phyloP scores from a whole-genome alignment of 2,888 invertebrate species.

The Cremastinae sp. region DNA sequence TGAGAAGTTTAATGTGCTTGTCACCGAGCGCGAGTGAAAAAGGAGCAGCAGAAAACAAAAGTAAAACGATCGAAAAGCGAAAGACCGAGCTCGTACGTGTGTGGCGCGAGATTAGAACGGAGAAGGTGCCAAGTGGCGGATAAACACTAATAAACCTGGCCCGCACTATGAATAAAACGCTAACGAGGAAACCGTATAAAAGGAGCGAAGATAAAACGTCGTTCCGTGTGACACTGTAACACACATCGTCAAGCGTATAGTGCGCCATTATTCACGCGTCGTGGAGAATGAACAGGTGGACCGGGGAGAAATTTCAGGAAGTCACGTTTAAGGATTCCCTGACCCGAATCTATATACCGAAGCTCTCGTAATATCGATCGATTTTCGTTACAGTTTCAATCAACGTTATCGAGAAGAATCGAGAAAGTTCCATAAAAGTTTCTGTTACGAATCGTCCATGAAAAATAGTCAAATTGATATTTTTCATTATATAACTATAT shows the following conservation, averaged over 20 bases:
- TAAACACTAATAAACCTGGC: slow-evolving; percentile 75
- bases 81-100: slow-evolving; percentile 24
- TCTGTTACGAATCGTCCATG: too few species aligned
- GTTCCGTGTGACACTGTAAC: slow-evolving; percentile 49
- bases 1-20: slow-evolving; percentile 22
- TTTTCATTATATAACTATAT: too few species aligned
- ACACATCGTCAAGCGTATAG: not conserved
- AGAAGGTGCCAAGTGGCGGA: slow-evolving; percentile 74
- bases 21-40: slow-evolving; percentile 30
- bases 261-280: slow-evolving; percentile 11
- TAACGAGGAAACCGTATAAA: slow-evolving; percentile 69
- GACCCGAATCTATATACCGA: not conserved
- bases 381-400: not conserved
- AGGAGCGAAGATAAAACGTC: slow-evolving; percentile 66
- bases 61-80: slow-evolving; percentile 25
- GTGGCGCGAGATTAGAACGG: slow-evolving; percentile 43
- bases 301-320: slow-evolving; percentile 18
- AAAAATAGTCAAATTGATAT: too few species aligned
- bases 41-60: slow-evolving; percentile 15
- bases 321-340: not conserved
- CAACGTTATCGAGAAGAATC: not conserved
- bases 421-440: slow-evolving; percentile 3
- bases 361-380: slow-evolving; percentile 3
- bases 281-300: slow-evolving; percentile 33
- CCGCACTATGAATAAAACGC: slow-evolving; percentile 73